These are phyloP conservation scores for Ctena decussata DNA, from an alignment of 2,888 invertebrate genomes.

Conservation along the genomic window DNA sequence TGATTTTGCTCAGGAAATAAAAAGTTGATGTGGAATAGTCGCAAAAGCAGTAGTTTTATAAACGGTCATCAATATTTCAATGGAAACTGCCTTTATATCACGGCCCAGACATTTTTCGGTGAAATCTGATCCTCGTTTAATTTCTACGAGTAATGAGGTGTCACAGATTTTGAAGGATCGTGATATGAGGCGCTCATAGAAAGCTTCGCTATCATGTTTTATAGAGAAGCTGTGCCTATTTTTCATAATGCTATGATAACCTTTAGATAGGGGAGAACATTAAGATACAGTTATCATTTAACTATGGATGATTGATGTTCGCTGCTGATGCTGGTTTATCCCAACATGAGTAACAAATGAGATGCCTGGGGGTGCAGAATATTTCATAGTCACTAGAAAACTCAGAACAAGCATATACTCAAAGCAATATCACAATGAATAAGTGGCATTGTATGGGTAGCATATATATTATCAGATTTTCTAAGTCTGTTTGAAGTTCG, in stretches of 20 bases:
- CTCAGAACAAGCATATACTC: no score
- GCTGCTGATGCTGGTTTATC: conserved; percentile 41
- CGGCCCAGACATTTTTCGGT: conserved; percentile 35
- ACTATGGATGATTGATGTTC: conserved; percentile 51
- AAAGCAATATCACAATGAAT: no score
- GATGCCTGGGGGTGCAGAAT: conserved; percentile 13
- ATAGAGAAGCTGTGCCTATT: conserved; percentile 68
- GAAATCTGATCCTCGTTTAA: conserved; percentile 52
- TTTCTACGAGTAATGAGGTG: conserved; percentile 64
- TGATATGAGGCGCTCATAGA: conserved; percentile 54
- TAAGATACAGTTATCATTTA: conserved; percentile 66
- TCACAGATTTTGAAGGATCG: conserved; percentile 58
- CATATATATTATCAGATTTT: no score
- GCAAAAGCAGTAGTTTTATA: no score
- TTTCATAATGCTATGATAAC: conserved; percentile 66
- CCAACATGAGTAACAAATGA: conserved; percentile 53
- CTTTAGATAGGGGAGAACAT: conserved; percentile 54
- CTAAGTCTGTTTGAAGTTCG: no score
- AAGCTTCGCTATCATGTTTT: conserved; percentile 64
- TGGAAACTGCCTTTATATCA: conserved; percentile 31
- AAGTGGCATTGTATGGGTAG: no score
- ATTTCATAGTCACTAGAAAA: not conserved
- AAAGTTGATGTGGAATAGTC: not conserved
- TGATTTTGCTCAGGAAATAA: no score
- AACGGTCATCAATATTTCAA: conserved; percentile 14